These are phyloP conservation scores for Lasius fuliginosus DNA, from an alignment of 2,888 invertebrate genomes.

Conservation along the genomic window DNA sequence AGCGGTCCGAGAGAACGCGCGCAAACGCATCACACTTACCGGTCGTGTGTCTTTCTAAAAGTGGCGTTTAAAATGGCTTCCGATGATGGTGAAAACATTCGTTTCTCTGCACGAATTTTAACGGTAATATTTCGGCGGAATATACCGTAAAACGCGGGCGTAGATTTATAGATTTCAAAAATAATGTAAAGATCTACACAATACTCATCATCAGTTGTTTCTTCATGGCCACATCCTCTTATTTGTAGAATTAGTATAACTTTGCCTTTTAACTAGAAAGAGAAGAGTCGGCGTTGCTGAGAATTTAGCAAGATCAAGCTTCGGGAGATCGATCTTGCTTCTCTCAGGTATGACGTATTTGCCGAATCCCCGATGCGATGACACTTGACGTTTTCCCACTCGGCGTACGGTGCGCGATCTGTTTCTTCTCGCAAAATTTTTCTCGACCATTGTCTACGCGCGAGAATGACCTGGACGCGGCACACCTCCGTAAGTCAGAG, in stretches of 20 bases:
- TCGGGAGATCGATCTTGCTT: background rate
- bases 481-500: constrained; percentile 4
- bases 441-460: constrained; percentile 46
- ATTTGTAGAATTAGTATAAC: background rate
- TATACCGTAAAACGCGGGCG: background rate
- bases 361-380: constrained; percentile 62
- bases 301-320: constrained; percentile 2
- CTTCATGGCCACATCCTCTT: background rate
- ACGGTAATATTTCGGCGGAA: background rate
- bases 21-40: constrained; percentile 32
- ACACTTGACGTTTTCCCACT: constrained; percentile 76
- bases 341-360: background rate
- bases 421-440: constrained; percentile 58
- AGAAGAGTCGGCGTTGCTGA: background rate
- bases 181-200: background rate
- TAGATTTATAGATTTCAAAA: background rate
- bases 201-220: background rate
- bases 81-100: constrained; percentile 15
- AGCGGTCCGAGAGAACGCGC: constrained; percentile 25
- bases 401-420: constrained; percentile 49
- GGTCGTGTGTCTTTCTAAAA: constrained; percentile 28
- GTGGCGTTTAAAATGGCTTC: constrained; percentile 32
- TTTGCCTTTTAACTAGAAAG: background rate
- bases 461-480: constrained; percentile 31
- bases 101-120: background rate